Evolutionary conservation across 1,140 invertebrate genomes (phyloP), one percentile per base, ranked within the genome.

Genomic region (Antheraea mylitta): DNA sequence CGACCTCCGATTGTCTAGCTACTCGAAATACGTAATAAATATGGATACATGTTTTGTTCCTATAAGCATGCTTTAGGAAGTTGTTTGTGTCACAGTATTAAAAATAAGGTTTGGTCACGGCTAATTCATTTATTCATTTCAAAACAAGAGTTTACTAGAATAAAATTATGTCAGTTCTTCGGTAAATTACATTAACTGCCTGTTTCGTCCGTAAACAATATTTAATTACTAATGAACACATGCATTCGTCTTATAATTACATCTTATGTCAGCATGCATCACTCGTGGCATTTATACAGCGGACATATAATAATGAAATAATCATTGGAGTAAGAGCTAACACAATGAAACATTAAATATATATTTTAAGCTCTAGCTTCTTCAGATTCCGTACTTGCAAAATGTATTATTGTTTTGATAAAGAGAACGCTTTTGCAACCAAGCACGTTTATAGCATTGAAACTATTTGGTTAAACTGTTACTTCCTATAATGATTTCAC

Each of bases 211-310:
- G 58, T 60, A 58, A 65, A 64, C 37, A 69, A 69, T 69, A 37
- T 60, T 18, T 53, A 65, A 65, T 59, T 58, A 9, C 18, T 22
- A 11, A 37, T 13, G 13, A 18, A 61, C 38, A 62, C 18, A 48
- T 42, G 59, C 59, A 53, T 19, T 19, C 0, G 38, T 8, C 11
- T 42, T 22, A 18, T 58, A 53, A 53, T 53, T 53, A 13, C 45
- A 53, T 53, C 11, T 63, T 22, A 8, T 13, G 37, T 37, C 61
- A 63, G 61, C 30, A 18, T 63, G 61, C 62, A 71, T 71, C 42
- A 71, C 64, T 67, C 53, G 61, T 68, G 66, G 62, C 61, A 71
- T 67, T 71, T 71, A 64, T 58, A 53, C 45, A 53, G 5, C 11
- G 45, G 11, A 16, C 5, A 37, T 19, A 22, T 30, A 10, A 60